Evolutionary conservation across 23 tunicate species (phyloP).

Genomic region (Trididemnum nubilum): DNA sequence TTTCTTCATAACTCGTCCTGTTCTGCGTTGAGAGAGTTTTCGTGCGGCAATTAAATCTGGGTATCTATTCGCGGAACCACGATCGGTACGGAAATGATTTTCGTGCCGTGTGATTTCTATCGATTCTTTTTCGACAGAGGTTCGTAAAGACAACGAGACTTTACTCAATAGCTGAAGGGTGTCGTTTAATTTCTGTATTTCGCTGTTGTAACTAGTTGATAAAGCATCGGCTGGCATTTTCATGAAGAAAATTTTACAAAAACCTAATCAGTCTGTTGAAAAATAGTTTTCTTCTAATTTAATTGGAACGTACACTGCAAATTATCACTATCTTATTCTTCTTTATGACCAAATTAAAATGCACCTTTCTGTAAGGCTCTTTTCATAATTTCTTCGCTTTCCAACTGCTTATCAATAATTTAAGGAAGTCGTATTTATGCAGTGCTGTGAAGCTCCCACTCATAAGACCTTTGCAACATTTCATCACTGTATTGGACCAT

Average conservation of each 20-base stretch:
- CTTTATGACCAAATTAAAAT: no score
- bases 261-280: no score
- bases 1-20: background rate
- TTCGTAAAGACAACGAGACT: constrained; percentile 62
- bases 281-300: no score
- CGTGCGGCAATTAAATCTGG: background rate
- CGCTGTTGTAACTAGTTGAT: constrained; percentile 21
- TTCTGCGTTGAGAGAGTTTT: background rate
- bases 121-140: constrained; percentile 3
- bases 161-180: constrained; percentile 66
- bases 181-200: constrained; percentile 70
- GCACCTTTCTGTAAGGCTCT: no score
- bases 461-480: no score
- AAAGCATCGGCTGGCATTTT: constrained; percentile 63
- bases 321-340: no score
- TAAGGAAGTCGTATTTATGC: no score
- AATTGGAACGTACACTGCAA: no score
- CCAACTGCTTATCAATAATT: no score
- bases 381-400: no score
- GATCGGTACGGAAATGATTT: background rate
- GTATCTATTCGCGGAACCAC: background rate
- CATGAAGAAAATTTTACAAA: constrained; percentile 26
- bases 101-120: background rate
- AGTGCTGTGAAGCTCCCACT: no score
- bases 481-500: no score